Conservation (phyloP, 2,113 vertebrate genomes). For the Actenoides hombroni region DNA sequence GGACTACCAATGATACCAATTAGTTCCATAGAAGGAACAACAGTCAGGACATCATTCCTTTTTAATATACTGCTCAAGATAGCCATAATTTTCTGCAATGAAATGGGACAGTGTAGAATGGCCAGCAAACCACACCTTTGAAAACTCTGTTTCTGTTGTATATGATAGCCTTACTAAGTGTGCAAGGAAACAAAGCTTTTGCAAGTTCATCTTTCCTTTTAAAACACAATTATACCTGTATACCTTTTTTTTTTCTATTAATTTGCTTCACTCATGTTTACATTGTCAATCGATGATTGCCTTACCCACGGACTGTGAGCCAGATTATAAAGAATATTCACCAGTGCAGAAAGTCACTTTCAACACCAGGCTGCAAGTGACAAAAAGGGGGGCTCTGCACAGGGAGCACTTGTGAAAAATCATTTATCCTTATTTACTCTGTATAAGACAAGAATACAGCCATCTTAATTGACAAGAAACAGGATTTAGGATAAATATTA, state of each 20-base stretch:
- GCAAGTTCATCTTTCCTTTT: not conserved
- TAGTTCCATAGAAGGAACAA: not conserved
- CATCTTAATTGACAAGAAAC: not conserved
- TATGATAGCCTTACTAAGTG: not conserved
- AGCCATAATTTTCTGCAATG: not conserved
- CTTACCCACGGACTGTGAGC: not conserved
- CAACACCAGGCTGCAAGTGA: not conserved
- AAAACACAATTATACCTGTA: not conserved
- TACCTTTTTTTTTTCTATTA: not conserved
- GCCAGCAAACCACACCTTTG: not conserved
- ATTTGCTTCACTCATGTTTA: not conserved
- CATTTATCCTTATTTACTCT: not conserved
- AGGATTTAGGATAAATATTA: not conserved
- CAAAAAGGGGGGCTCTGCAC: not conserved
- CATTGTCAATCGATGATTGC: not conserved
- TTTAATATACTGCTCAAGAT: not conserved
- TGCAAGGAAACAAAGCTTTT: not conserved
- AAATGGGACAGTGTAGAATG: not conserved
- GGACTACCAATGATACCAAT: not conserved
- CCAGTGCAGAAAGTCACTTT: not conserved
- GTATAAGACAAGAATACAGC: not conserved
- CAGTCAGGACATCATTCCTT: not conserved
- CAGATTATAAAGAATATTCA: not conserved
- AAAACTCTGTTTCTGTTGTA: not conserved
- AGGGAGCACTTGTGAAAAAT: not conserved